Evolutionary conservation across 2,888 invertebrate species (phyloP).

Genomic region (Pristionchus entomophagus): DNA sequence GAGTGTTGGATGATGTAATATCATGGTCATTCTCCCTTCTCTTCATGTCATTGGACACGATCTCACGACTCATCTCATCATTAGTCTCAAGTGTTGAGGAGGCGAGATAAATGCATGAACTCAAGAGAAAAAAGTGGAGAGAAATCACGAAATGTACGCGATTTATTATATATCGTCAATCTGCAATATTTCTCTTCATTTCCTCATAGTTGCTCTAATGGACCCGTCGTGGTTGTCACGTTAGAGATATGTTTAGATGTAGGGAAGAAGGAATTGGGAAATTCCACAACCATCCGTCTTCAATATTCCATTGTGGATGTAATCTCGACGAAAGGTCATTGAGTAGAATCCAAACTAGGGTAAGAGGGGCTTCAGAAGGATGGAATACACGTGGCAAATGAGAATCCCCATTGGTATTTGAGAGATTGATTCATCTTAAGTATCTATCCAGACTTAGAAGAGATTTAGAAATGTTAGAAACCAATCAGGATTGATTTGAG

Average conservation of each 20-base stretch:
- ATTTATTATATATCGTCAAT: neutral
- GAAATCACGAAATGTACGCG: no score
- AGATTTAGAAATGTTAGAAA: neutral
- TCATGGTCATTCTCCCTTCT: neutral
- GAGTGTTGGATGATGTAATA: neutral
- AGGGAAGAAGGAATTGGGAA: neutral
- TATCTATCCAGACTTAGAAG: no score
- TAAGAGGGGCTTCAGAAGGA: no score
- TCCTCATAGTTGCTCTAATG: neutral
- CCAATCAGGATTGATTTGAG: neutral
- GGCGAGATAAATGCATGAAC: neutral
- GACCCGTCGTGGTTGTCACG: neutral
- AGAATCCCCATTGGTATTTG: neutral
- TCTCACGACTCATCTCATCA: slow-evolving; percentile 4
- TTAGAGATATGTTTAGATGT: neutral
- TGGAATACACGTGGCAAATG: neutral
- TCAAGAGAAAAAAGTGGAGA: neutral
- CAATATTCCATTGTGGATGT: neutral
- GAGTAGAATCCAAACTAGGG: no score
- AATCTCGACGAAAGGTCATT: slow-evolving; percentile 12
- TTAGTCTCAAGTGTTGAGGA: slow-evolving; percentile 29
- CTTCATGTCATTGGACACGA: slow-evolving; percentile 1
- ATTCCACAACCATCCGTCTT: neutral
- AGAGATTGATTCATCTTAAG: slow-evolving; percentile 13
- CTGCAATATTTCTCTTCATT: neutral